phyloP scores from a whole-genome alignment of 2,888 invertebrate genomes.

The Lithophane ornitopus region DNA sequence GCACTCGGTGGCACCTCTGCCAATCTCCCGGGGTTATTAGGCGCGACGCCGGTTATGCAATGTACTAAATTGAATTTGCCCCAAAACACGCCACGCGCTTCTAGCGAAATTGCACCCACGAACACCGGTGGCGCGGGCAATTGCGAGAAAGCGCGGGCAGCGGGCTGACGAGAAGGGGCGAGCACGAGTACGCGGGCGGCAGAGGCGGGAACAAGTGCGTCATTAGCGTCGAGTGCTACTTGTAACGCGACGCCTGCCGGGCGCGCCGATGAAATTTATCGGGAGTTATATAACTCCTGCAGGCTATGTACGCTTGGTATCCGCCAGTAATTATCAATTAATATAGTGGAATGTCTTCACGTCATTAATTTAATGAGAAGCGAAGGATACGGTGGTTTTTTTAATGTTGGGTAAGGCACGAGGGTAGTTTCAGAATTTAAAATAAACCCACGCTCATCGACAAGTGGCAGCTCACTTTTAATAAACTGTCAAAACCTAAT shows the following conservation, averaged over 20 bases:
- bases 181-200: constrained; percentile 61
- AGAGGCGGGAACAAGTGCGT: constrained; percentile 73
- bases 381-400: constrained; percentile 12
- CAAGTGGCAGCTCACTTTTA: not conserved
- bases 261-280: constrained; percentile 70
- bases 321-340: constrained; percentile 62
- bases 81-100: constrained; percentile 59
- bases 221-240: constrained; percentile 76
- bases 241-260: constrained; percentile 72
- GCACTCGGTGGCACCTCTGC: constrained; percentile 45
- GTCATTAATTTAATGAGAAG: constrained; percentile 51
- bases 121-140: constrained; percentile 61
- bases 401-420: not conserved
- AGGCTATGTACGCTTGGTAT: constrained; percentile 57
- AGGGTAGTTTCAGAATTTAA: constrained; percentile 3
- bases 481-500: not conserved
- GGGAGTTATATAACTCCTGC: constrained; percentile 63
- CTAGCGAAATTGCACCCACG: constrained; percentile 57
- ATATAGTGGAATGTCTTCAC: constrained; percentile 55
- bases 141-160: constrained; percentile 64
- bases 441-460: not conserved
- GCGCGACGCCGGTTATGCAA: constrained; percentile 57
- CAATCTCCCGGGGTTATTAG: constrained; percentile 56
- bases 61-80: constrained; percentile 57
- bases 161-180: constrained; percentile 66